phyloP scores from a whole-genome alignment of 30 jellyfish, hydroid and myxozoan species.

The Aurelia coerulea region DNA sequence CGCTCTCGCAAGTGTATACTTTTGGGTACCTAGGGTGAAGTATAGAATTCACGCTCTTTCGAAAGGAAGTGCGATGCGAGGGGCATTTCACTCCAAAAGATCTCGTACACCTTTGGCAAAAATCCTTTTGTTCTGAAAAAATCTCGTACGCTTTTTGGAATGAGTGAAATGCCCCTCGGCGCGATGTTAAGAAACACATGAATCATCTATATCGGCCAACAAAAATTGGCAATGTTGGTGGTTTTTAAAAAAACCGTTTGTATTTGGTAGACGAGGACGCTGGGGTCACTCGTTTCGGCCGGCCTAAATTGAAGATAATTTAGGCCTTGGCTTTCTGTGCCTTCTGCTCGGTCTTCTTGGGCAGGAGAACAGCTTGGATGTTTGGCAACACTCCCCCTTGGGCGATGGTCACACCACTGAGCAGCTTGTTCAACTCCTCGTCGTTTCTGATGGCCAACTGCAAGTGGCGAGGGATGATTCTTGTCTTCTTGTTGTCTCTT shows the following conservation, averaged over 20 bases:
- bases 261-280: neutral
- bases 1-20: too few relatives aligned
- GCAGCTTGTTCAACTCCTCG: constrained; percentile 93
- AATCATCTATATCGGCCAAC: neutral
- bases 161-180: too few relatives aligned
- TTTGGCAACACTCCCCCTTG: constrained; percentile 98
- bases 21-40: too few relatives aligned
- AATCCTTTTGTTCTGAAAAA: too few relatives aligned
- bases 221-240: constrained; percentile 20
- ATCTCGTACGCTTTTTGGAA: too few relatives aligned
- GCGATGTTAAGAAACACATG: too few relatives aligned
- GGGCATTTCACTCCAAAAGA: too few relatives aligned
- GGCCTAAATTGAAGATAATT: too few relatives aligned
- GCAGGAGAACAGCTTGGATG: constrained; percentile 93
- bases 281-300: too few relatives aligned
- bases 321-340: neutral
- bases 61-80: too few relatives aligned
- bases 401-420: constrained; percentile 94
- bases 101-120: too few relatives aligned
- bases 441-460: constrained; percentile 95
- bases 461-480: constrained; percentile 92
- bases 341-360: constrained; percentile 84
- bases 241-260: constrained; percentile 35
- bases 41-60: too few relatives aligned
- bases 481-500: constrained; percentile 87